Percentiles rank a stretch among this genome's conserved stretches.
Conservation (phyloP, 2,888 invertebrate genomes). For the Clunio marinus region DNA sequence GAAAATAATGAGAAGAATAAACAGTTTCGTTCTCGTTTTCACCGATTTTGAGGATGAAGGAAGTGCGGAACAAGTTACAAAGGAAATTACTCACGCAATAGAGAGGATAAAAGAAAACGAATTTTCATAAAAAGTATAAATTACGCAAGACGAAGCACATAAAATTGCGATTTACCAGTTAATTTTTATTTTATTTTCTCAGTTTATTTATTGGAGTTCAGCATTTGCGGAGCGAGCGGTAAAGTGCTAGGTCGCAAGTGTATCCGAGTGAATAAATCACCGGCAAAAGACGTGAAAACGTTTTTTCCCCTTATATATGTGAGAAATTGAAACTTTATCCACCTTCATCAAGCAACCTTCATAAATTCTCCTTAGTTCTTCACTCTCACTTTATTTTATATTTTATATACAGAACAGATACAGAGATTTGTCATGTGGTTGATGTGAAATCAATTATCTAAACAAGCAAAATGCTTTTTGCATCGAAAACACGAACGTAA, state of each 20-base stretch:
- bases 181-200: conserved; percentile 37
- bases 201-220: conserved; percentile 25
- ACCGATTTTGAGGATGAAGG: background rate
- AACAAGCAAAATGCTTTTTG: background rate
- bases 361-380: background rate
- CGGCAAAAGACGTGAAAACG: background rate
- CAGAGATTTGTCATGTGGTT: conserved; percentile 9
- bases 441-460: conserved; percentile 36
- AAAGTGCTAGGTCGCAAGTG: background rate
- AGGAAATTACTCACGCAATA: conserved; percentile 26
- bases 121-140: conserved; percentile 25
- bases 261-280: conserved; percentile 1
- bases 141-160: conserved; percentile 30
- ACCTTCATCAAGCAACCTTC: background rate
- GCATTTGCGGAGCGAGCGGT: background rate
- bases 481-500: no score
- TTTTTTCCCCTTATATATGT: background rate
- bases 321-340: conserved; percentile 13
- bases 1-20: conserved; percentile 35
- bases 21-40: background rate
- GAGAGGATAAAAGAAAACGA: background rate
- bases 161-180: conserved; percentile 30
- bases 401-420: background rate
- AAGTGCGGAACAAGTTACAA: conserved; percentile 19
- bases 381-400: background rate